These are phyloP conservation scores for Dipodomys spectabilis DNA, from an alignment of 2,113 vertebrate species.

Conservation along the genomic window DNA sequence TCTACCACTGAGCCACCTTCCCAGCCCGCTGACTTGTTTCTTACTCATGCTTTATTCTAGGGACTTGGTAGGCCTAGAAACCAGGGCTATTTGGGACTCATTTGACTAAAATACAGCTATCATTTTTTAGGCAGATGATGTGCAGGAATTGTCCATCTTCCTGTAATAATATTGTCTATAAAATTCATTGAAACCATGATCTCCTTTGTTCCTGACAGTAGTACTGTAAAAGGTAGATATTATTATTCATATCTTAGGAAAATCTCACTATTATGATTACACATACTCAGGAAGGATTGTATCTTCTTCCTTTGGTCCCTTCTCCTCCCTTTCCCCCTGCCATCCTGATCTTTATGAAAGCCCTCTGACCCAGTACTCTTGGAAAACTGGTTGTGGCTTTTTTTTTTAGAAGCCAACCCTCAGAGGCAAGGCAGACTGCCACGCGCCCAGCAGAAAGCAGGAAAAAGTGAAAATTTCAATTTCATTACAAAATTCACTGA, in stretches of 20 bases:
- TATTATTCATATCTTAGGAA: constrained; percentile 9
- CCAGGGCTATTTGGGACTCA: not conserved
- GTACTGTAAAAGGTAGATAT: constrained; percentile 40
- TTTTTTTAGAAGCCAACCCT: no score
- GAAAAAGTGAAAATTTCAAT: no score
- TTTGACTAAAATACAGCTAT: constrained; percentile 42
- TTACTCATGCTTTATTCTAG: not conserved
- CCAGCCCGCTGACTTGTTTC: not conserved
- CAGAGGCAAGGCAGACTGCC: no score
- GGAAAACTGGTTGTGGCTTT: not conserved
- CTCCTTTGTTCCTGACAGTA: constrained; percentile 18
- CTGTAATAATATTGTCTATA: not conserved
- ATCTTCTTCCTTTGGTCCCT: not conserved
- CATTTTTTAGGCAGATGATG: constrained; percentile 7
- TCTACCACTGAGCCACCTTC: no score
- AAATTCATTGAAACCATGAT: not conserved
- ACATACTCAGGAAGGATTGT: not conserved
- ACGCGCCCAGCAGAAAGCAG: no score
- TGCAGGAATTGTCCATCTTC: not conserved
- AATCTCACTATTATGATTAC: constrained; percentile 13
- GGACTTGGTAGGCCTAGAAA: not conserved
- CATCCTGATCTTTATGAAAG: constrained; percentile 42
- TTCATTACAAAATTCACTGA: no score
- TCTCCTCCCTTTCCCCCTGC: not conserved
- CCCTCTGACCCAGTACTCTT: constrained; percentile 70